phyloP scores from a whole-genome alignment of 2,797 vertebrate genomes.

The Gallinago stenura region DNA sequence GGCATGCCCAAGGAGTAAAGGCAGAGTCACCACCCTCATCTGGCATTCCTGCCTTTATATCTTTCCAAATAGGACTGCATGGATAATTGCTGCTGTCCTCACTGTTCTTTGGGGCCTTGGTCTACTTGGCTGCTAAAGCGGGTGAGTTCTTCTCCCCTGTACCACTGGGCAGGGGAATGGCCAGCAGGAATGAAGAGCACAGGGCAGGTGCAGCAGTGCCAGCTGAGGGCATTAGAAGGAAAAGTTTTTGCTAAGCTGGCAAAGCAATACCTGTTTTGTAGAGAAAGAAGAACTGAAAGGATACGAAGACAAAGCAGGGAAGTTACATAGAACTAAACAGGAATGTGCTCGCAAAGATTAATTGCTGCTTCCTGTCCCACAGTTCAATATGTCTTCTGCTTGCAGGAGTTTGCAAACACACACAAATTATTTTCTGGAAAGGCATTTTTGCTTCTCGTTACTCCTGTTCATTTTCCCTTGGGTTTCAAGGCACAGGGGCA shows the following conservation, averaged over 20 bases:
- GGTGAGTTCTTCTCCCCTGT: not conserved
- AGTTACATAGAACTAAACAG: not conserved
- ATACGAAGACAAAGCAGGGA: slow-evolving; percentile 51
- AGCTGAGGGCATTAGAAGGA: slow-evolving; percentile 2
- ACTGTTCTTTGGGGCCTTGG: not conserved
- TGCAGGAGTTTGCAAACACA: not conserved
- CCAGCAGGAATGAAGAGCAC: not conserved
- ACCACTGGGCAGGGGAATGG: not conserved
- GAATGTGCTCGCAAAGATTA: slow-evolving; percentile 12
- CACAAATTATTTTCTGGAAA: slow-evolving; percentile 6
- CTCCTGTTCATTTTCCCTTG: not conserved
- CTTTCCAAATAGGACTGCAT: not conserved
- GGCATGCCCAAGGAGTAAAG: not conserved
- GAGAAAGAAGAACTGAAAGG: slow-evolving; percentile 35
- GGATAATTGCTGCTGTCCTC: not conserved
- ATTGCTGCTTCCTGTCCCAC: slow-evolving; percentile 29
- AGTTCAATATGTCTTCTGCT: not conserved
- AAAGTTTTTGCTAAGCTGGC: slow-evolving; percentile 28
- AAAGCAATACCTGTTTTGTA: not conserved
- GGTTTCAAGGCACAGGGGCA: not conserved
- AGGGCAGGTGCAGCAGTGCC: not conserved
- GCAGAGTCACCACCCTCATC: not conserved
- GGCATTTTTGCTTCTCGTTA: not conserved
- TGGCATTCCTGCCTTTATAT: not conserved
- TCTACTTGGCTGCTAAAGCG: not conserved